Evolutionary conservation across 2,888 invertebrate species (phyloP).

Genomic region (Lasioglossum pauxillum): DNA sequence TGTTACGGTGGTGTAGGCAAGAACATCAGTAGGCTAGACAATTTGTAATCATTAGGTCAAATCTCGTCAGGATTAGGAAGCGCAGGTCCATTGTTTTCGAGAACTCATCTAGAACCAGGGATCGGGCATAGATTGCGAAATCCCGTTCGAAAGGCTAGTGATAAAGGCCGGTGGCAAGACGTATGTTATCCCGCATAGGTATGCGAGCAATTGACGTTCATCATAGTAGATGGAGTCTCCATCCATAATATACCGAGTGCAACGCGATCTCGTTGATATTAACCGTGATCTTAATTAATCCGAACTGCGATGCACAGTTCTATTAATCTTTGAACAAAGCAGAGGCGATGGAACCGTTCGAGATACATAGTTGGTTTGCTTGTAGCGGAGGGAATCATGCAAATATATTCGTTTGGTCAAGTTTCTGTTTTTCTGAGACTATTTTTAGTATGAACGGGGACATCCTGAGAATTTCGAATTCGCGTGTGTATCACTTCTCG

Average conservation of each 20-base stretch:
- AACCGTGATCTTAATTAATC: slow-evolving; percentile 2
- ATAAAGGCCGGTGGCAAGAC: neutral
- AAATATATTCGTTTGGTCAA: neutral
- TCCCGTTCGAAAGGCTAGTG: too few species aligned
- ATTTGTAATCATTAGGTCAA: too few species aligned
- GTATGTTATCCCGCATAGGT: neutral
- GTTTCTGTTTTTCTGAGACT: neutral
- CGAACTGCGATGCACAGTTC: slow-evolving; percentile 3
- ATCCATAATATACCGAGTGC: slow-evolving; percentile 1
- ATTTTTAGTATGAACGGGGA: too few species aligned
- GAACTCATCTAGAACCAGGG: too few species aligned
- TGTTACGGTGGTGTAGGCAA: too few species aligned
- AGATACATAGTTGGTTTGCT: neutral
- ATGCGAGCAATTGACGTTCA: neutral
- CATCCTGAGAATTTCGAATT: too few species aligned
- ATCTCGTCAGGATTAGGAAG: too few species aligned
- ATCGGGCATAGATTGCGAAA: too few species aligned
- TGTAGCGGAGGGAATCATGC: neutral
- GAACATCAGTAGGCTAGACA: too few species aligned
- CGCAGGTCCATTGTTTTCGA: too few species aligned
- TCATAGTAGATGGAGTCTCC: neutral
- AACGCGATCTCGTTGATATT: slow-evolving; percentile 6
- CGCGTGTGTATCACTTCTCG: too few species aligned
- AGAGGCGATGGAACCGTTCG: neutral
- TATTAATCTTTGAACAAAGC: neutral